A percentile compares a stretch with the other conserved stretches of the same genome.
phyloP scores from a whole-genome alignment of 2,113 vertebrate genomes.

The Pedionomus torquatus region DNA sequence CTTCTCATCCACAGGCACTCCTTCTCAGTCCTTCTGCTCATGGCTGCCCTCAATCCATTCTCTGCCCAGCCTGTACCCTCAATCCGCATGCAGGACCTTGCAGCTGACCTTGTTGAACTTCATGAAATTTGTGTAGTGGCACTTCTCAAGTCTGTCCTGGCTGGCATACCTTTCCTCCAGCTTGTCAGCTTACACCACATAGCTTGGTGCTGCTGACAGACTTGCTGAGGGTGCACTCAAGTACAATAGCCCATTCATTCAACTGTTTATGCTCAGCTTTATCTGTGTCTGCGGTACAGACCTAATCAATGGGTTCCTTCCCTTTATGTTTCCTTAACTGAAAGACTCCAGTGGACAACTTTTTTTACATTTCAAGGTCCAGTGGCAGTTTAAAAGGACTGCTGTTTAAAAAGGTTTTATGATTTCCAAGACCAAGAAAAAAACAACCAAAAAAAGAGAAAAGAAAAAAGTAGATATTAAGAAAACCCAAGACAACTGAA shows the following conservation, averaged over 20 bases:
- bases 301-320: not conserved
- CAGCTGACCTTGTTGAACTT: not conserved
- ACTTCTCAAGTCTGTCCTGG: not conserved
- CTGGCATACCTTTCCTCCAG: not conserved
- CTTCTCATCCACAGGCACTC: not conserved
- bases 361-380: not conserved
- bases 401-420: not conserved
- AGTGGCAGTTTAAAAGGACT: not conserved
- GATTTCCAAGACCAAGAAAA: not conserved
- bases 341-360: not conserved
- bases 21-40: not conserved
- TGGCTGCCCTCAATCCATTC: not conserved
- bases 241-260: not conserved
- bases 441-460: too few species aligned
- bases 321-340: not conserved
- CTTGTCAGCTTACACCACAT: rapidly evolving
- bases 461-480: not conserved
- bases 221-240: not conserved
- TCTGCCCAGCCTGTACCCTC: not conserved
- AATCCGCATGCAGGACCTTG: not conserved
- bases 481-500: too few species aligned
- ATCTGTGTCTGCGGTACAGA: not conserved
- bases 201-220: not conserved
- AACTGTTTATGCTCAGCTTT: not conserved
- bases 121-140: not conserved